Conservation (phyloP, 2,888 invertebrate species). For the Plagodis pulveraria region DNA sequence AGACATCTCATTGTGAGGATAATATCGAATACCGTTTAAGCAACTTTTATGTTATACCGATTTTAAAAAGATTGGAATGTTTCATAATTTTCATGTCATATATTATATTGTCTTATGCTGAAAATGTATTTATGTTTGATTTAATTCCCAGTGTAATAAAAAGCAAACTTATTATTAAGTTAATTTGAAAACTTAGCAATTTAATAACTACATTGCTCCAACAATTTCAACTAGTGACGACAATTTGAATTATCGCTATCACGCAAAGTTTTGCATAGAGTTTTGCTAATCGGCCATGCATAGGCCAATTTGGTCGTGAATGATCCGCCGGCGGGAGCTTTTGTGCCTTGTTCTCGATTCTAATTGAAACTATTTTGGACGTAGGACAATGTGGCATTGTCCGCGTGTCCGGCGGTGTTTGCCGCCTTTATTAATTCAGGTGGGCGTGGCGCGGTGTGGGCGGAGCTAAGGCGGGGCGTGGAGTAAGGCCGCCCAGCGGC, state of each 20-base stretch:
- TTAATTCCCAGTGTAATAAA: not conserved
- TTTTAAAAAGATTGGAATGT: no score
- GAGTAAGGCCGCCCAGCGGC: conserved; percentile 48
- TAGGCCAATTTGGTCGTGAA: conserved; percentile 75
- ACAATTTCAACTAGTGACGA: conserved; percentile 8
- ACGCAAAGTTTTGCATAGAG: conserved; percentile 47
- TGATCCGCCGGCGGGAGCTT: conserved; percentile 72
- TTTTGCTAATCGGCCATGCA: conserved; percentile 67
- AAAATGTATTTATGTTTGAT: no score
- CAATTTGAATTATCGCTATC: conserved; percentile 18
- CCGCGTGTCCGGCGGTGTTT: conserved; percentile 83
- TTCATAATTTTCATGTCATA: no score
- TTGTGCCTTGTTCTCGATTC: conserved; percentile 78
- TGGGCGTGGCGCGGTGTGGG: conserved; percentile 72
- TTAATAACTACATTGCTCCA: no score
- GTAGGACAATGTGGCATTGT: conserved; percentile 82
- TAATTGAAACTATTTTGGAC: conserved; percentile 85
- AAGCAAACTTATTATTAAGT: no score
- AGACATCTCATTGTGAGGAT: no score
- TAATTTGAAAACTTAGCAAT: no score
- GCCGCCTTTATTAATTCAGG: conserved; percentile 83
- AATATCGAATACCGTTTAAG: no score
- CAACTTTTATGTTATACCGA: no score
- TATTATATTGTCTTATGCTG: no score
- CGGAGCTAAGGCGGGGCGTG: conserved; percentile 63